Evolutionary conservation across 2,113 vertebrate species (phyloP).

Genomic region (Ifrita kowaldi): DNA sequence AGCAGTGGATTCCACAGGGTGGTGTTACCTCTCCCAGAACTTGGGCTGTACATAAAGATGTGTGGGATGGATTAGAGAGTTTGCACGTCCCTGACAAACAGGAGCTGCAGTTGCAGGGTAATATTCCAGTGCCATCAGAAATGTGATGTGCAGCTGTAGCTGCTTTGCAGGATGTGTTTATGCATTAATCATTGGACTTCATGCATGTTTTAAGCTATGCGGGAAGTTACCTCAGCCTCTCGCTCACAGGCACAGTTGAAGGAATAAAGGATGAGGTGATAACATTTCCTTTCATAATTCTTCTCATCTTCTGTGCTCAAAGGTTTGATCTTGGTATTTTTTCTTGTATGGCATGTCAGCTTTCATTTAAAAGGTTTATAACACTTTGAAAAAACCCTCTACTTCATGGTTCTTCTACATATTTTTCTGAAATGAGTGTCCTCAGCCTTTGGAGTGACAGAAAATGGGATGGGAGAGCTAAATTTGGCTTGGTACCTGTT

Average conservation of each 20-base stretch:
- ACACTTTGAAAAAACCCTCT: not conserved
- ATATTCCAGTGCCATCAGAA: not conserved
- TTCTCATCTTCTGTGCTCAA: not conserved
- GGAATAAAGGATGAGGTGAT: not conserved
- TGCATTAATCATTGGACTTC: not conserved
- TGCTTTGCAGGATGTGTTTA: not conserved
- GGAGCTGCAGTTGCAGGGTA: not conserved
- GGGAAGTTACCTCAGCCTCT: not conserved
- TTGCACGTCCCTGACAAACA: not conserved
- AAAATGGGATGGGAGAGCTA: not conserved
- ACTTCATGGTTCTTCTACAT: not conserved
- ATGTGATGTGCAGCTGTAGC: not conserved
- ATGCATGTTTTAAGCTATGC: not conserved
- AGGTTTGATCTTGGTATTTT: not conserved
- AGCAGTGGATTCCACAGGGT: not conserved
- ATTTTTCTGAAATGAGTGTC: not conserved
- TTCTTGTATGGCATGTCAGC: not conserved
- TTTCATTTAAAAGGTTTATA: conserved; percentile 10
- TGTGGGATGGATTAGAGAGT: not conserved
- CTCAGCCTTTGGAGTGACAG: not conserved
- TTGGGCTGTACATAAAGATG: accelerated
- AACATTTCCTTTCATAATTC: not conserved
- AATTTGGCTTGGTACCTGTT: not conserved
- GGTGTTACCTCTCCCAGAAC: not conserved
- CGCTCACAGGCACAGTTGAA: not conserved